phyloP scores from a whole-genome alignment of 2,113 vertebrate species.

The Cebidichthys violaceus region DNA sequence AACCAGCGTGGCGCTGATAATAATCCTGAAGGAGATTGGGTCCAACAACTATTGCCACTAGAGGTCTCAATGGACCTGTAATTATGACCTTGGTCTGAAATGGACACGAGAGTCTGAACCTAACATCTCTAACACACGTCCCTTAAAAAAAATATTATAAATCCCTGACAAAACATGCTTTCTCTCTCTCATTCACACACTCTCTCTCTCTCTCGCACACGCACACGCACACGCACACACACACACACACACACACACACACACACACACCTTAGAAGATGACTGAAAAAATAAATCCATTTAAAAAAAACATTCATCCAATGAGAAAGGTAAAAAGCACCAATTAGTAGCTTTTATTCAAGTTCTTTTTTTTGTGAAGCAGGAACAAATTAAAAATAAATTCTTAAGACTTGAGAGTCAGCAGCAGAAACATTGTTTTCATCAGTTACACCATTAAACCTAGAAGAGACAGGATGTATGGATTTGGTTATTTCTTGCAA shows the following conservation, averaged over 20 bases:
- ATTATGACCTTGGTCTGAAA: slow-evolving; percentile 65
- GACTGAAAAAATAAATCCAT: neutral
- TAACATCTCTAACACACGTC: slow-evolving; percentile 36
- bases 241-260: neutral
- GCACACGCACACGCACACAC: neutral
- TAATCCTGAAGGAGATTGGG: slow-evolving; percentile 26
- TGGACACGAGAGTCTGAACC: slow-evolving; percentile 42
- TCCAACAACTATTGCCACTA: slow-evolving; percentile 72
- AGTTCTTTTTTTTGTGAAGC: too few species aligned
- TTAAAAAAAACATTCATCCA: neutral
- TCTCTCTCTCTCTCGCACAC: too few species aligned
- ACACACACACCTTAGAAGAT: neutral
- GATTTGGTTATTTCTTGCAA: neutral
- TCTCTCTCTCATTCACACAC: too few species aligned
- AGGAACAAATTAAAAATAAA: neutral
- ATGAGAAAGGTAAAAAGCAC: neutral
- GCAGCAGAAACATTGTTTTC: slow-evolving; percentile 1
- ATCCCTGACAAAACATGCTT: slow-evolving; percentile 2
- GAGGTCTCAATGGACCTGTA: slow-evolving; percentile 80
- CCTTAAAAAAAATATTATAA: slow-evolving; percentile 11
- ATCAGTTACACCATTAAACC: neutral
- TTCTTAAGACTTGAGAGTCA: neutral
- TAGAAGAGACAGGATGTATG: neutral
- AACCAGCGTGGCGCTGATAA: slow-evolving; percentile 3
- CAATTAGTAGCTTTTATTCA: neutral